A percentile compares a stretch with the other conserved stretches of the same genome.
Conservation (phyloP, 2,113 vertebrate genomes). For the Hypanus sabinus region DNA sequence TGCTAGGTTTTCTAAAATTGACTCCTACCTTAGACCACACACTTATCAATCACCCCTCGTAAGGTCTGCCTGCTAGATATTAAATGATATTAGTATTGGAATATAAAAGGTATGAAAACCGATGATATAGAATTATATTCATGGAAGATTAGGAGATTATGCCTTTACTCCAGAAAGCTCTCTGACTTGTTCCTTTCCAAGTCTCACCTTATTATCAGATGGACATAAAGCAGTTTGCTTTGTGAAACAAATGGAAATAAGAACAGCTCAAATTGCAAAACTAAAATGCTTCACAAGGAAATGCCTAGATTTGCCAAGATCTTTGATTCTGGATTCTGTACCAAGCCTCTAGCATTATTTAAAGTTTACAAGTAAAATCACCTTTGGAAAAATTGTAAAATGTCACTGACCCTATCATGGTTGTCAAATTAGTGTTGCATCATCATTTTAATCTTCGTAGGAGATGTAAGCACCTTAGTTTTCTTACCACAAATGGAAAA, state of each 20-base stretch:
- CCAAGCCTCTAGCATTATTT: not conserved
- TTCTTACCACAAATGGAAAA: not conserved
- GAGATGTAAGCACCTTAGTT: not conserved
- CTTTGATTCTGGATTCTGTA: not conserved
- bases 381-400: slow-evolving; percentile 20
- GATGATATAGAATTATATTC: too few relatives aligned
- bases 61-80: too few relatives aligned
- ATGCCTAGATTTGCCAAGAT: not conserved
- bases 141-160: too few relatives aligned
- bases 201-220: too few relatives aligned
- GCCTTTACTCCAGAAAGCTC: too few relatives aligned
- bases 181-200: too few relatives aligned
- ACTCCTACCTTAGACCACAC: too few relatives aligned
- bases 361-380: not conserved
- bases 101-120: too few relatives aligned
- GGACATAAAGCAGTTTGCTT: too few relatives aligned
- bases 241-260: not conserved
- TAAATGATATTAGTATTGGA: too few relatives aligned
- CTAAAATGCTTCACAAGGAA: not conserved
- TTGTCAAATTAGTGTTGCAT: not conserved
- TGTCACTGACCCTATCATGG: not conserved
- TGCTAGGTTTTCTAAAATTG: too few relatives aligned
- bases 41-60: too few relatives aligned
- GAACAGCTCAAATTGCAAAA: not conserved
- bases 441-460: not conserved